Evolutionary conservation across 2,797 vertebrate genomes (phyloP).

Genomic region (Rhinichthys osculus): DNA sequence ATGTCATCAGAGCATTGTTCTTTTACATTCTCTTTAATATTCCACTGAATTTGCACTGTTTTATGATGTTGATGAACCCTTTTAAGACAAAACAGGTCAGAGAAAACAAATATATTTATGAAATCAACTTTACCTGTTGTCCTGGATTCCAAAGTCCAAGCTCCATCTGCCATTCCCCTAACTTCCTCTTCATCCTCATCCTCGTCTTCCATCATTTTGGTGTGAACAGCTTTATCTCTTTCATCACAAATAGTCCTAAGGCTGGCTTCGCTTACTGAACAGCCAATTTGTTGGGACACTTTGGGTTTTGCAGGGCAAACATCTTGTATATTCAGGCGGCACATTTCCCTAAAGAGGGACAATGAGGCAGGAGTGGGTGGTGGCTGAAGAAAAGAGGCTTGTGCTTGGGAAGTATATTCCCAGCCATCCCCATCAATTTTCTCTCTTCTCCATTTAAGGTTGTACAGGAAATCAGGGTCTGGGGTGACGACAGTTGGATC

Average conservation of each 20-base stretch:
- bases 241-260: slow-evolving; percentile 67
- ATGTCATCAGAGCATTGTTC: slow-evolving; percentile 31
- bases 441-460: slow-evolving; percentile 81
- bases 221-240: slow-evolving; percentile 54
- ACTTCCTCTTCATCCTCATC: slow-evolving; percentile 66
- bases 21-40: slow-evolving; percentile 10
- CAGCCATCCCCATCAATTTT: slow-evolving; percentile 76
- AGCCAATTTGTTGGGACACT: slow-evolving; percentile 70
- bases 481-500: slow-evolving; percentile 79
- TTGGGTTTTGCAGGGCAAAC: slow-evolving; percentile 65
- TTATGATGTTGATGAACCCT: neutral
- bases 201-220: slow-evolving; percentile 56
- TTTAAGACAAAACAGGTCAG: neutral
- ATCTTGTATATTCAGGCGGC: slow-evolving; percentile 83
- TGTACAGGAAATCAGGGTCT: slow-evolving; percentile 83
- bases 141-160: slow-evolving; percentile 78
- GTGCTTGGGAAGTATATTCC: slow-evolving; percentile 84
- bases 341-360: slow-evolving; percentile 79
- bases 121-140: slow-evolving; percentile 74
- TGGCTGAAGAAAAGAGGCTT: slow-evolving; percentile 80
- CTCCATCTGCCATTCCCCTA: slow-evolving; percentile 78
- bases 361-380: slow-evolving; percentile 76
- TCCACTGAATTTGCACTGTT: neutral
- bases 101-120: neutral
- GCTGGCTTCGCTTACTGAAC: slow-evolving; percentile 72